Evolutionary conservation across 2,888 invertebrate species (phyloP).

Genomic region (Agrochola circellaris): DNA sequence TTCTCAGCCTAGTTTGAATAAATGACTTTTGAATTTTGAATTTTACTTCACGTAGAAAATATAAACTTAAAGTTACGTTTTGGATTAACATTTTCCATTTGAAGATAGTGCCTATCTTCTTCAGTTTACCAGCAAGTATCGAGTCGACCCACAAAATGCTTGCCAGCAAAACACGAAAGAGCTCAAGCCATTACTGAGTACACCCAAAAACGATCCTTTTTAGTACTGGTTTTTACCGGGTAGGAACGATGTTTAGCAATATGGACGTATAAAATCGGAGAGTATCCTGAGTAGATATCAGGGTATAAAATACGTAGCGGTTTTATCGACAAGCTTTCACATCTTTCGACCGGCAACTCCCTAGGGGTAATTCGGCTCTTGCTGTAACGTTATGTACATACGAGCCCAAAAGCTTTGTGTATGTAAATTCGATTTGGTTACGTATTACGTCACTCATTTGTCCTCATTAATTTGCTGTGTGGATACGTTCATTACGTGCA

Average conservation of each 20-base stretch:
- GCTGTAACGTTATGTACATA: slow-evolving; percentile 49
- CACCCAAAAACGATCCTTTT: slow-evolving; percentile 48
- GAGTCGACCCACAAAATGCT: slow-evolving; percentile 32
- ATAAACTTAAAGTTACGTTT: slow-evolving; percentile 1
- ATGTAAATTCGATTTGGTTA: slow-evolving; percentile 54
- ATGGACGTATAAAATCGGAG: slow-evolving; percentile 53
- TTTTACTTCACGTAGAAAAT: background rate
- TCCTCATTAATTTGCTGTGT: slow-evolving; percentile 57
- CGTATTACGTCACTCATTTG: slow-evolving; percentile 51
- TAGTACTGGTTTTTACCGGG: slow-evolving; percentile 32
- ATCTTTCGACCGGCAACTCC: slow-evolving; percentile 61
- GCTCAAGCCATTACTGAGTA: slow-evolving; percentile 38
- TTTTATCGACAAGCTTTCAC: slow-evolving; percentile 71
- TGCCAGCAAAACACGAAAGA: slow-evolving; percentile 18
- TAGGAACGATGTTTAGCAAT: slow-evolving; percentile 50
- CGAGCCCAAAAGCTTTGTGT: slow-evolving; percentile 40
- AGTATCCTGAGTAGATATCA: slow-evolving; percentile 61
- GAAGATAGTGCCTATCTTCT: slow-evolving; percentile 12
- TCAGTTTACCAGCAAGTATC: slow-evolving; percentile 16
- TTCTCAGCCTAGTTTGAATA: too few relatives aligned
- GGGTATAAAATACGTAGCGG: slow-evolving; percentile 61
- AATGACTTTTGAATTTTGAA: too few relatives aligned
- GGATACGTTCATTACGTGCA: slow-evolving; percentile 34
- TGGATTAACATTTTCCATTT: slow-evolving; percentile 18
- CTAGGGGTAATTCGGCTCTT: slow-evolving; percentile 61